A percentile compares a stretch with the other conserved stretches of the same genome.
Evolutionary conservation across 2,113 vertebrate genomes (phyloP).

Genomic region (Montifringilla adamsi): DNA sequence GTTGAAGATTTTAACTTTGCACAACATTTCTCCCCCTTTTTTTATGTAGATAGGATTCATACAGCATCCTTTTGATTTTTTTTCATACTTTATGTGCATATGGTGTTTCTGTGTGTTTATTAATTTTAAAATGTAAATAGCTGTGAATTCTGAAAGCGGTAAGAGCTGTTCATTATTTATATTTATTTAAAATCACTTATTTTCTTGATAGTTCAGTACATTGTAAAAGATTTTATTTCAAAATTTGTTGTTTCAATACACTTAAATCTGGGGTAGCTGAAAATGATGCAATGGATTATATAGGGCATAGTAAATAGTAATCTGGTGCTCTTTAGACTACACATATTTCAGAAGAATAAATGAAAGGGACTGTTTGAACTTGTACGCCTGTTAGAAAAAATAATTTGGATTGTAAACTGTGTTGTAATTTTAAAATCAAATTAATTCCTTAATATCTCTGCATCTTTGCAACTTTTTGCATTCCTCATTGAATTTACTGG

Average conservation of each 20-base stretch:
- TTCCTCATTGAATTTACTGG: not conserved
- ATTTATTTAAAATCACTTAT: not conserved
- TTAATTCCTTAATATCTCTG: not conserved
- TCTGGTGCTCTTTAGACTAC: not conserved
- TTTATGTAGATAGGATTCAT: accelerated
- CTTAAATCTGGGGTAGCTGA: not conserved
- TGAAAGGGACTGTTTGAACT: not conserved
- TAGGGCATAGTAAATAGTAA: not conserved
- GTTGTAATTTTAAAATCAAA: not conserved
- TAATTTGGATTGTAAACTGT: not conserved
- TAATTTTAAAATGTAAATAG: not conserved
- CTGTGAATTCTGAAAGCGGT: not conserved
- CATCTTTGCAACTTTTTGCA: not conserved
- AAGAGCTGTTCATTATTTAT: not conserved
- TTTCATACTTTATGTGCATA: not conserved
- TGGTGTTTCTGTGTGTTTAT: not conserved
- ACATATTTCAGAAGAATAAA: not conserved
- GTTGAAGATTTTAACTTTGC: not conserved
- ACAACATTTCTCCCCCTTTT: not conserved
- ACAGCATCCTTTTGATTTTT: not conserved
- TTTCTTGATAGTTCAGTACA: not conserved
- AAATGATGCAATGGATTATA: not conserved
- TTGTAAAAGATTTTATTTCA: not conserved
- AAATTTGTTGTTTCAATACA: not conserved
- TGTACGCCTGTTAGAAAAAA: not conserved